These are phyloP conservation scores for Champsocephalus esox DNA, from an alignment of 2,797 vertebrate species.

Conservation along the genomic window DNA sequence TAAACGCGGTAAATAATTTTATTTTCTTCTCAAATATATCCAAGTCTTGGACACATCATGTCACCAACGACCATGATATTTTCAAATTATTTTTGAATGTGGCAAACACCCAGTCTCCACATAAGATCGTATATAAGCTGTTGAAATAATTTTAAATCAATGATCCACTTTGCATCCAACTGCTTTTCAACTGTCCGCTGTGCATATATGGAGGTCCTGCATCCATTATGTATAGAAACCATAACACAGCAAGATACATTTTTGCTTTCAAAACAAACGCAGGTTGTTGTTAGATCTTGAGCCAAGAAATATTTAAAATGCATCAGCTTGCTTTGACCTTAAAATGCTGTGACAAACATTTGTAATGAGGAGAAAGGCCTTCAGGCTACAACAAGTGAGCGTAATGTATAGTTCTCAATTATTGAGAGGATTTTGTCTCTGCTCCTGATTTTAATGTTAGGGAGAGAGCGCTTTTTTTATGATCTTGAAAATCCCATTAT, in stretches of 20 bases:
- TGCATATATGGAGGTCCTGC: not conserved
- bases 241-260: not conserved
- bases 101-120: not conserved
- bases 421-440: slow-evolving; percentile 26
- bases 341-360: slow-evolving; percentile 16
- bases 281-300: not conserved
- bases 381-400: slow-evolving; percentile 11
- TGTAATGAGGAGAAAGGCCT: slow-evolving; percentile 19
- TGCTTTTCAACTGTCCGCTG: not conserved
- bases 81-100: not conserved
- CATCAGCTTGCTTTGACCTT: slow-evolving; percentile 12
- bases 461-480: not conserved
- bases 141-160: slow-evolving; percentile 1
- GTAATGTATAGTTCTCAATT: slow-evolving; percentile 23
- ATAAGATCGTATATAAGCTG: not conserved
- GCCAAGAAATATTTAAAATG: not conserved
- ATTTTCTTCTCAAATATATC: not conserved
- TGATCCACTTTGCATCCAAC: not conserved
- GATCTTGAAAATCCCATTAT: not conserved
- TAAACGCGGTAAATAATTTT: not conserved
- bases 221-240: not conserved
- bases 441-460: slow-evolving; percentile 1
- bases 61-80: not conserved
- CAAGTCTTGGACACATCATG: not conserved
- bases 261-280: not conserved